phyloP scores from a whole-genome alignment of 92 coral and sea anemone species.

The Phenganax subtilis region DNA sequence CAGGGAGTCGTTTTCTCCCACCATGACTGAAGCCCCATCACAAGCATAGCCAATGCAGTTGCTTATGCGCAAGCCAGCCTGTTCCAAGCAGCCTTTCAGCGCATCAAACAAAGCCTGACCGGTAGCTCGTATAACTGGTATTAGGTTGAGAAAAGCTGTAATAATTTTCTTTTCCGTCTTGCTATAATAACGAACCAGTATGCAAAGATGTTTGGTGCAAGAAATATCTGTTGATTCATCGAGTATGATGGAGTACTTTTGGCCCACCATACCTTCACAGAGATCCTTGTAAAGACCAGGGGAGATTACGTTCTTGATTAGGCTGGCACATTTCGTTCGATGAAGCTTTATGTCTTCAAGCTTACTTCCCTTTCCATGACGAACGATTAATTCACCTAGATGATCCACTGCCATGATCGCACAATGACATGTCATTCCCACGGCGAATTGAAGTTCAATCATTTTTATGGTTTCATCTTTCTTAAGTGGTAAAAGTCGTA shows the following conservation, averaged over 20 bases:
- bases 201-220: neutral
- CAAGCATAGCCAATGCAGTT: neutral
- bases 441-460: conserved; percentile 26
- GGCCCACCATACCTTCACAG: neutral
- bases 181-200: neutral
- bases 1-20: neutral
- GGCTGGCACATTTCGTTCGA: conserved; percentile 2
- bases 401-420: conserved; percentile 21
- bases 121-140: neutral
- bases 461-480: conserved; percentile 12
- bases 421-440: conserved; percentile 18
- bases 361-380: conserved; percentile 20
- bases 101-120: neutral
- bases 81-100: neutral
- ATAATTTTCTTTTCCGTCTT: neutral
- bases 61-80: neutral
- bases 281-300: neutral
- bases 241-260: neutral
- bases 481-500: neutral
- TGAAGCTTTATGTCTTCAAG: conserved; percentile 19
- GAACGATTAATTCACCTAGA: conserved; percentile 25
- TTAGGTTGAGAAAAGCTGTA: neutral
- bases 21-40: neutral
- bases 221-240: neutral
- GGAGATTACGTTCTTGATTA: neutral